phyloP scores from a whole-genome alignment of 2,797 vertebrate species.

The Gobionotothen gibberifrons region DNA sequence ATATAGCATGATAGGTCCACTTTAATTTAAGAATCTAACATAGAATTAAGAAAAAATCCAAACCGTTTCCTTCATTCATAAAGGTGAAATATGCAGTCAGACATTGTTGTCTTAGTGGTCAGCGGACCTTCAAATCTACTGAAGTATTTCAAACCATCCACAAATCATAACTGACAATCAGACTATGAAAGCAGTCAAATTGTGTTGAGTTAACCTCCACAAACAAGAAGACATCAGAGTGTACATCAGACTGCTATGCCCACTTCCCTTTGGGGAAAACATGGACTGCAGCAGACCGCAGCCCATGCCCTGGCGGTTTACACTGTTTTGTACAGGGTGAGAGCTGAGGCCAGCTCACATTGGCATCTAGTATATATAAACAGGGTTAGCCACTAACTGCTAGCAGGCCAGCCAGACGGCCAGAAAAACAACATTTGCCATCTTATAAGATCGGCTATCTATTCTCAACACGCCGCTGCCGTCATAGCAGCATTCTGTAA shows the following conservation, averaged over 20 bases:
- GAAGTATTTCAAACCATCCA: constrained; percentile 55
- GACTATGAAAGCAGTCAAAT: constrained; percentile 48
- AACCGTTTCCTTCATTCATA: constrained; percentile 17
- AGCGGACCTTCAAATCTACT: constrained; percentile 44
- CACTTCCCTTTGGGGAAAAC: constrained; percentile 74
- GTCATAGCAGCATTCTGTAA: constrained; percentile 75
- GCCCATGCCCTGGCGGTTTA: constrained; percentile 77
- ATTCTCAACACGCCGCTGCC: constrained; percentile 69
- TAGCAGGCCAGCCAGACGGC: constrained; percentile 74
- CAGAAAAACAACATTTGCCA: constrained; percentile 75
- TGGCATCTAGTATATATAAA: constrained; percentile 82
- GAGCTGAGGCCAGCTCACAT: constrained; percentile 75
- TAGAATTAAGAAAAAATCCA: not conserved
- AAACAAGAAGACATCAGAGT: constrained; percentile 69
- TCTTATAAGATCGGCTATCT: constrained; percentile 69
- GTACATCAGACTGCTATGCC: constrained; percentile 71
- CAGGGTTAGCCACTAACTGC: constrained; percentile 83
- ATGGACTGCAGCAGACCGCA: constrained; percentile 72
- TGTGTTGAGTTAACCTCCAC: constrained; percentile 59
- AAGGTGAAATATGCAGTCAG: constrained; percentile 37
- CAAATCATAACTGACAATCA: constrained; percentile 53
- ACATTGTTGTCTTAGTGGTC: constrained; percentile 53
- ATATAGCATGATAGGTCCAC: too few species aligned
- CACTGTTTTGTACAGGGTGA: constrained; percentile 79
- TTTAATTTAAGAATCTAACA: constrained; percentile 3